Base-by-base conservation (phyloP, 2,113 vertebrate species). In the Dicerorhinus sumatrensis region DNA sequence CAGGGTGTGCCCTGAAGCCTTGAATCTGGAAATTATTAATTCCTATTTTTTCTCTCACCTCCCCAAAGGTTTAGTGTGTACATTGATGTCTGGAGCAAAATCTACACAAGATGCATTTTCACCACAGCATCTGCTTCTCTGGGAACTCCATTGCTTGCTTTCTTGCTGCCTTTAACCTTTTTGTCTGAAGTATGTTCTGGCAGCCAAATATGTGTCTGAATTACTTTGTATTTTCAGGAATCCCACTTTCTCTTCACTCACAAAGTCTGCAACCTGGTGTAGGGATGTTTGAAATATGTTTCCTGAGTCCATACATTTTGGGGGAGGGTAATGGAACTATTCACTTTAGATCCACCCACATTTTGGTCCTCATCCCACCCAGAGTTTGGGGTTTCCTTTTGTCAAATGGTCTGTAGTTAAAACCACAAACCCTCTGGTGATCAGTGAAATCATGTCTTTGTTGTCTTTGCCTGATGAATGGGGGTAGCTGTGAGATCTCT, bases 201-300 rank as follows among this genome's bases (percentile, higher is more conserved):
- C 96, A 98, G 96, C 98, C 97, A 96, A 91, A 98, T 82, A 94
- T 97, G 94, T 92, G 97, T 97, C 96, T 97, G 93, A 94, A 89
- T 97, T 97, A 88, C 89, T 98, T 97, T 98, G 94, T 81, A 96
- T 54, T 16, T 97, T 95, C 95, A 93, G 95, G 91, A 95, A 96
- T 96, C 95, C 73, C 83, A 97, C 97, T 98, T 98, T 99, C 98
- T 98, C 97, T 98, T 98, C 96, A 98, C 98, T 98, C 98, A 98
- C 97, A 98, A 98, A 98, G 98, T 96, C 98, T 96, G 97, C 98
- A 98, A 96, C 93, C 92, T 97, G 96, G 95, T 97, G 9, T 56
- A 58, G 77, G 88, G 88, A 97, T 67, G 63, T 97, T 92, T 96
- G 3, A 25, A 96, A 77, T 89, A 75, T 97, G 97, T 98, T 98